These are phyloP conservation scores for Chlorodrepanis virens DNA, from an alignment of 2,113 vertebrate species.

Conservation along the genomic window DNA sequence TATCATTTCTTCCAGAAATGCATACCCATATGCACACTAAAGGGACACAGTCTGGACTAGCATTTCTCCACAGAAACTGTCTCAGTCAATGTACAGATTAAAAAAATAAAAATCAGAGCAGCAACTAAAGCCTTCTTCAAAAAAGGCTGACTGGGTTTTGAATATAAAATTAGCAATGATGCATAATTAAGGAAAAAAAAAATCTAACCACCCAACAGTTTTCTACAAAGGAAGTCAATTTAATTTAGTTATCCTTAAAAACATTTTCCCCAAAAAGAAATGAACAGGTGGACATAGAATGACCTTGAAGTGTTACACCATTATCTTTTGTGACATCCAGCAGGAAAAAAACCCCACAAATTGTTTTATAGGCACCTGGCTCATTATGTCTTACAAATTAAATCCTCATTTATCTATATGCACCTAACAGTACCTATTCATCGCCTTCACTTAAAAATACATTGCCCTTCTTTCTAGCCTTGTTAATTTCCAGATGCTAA, in stretches of 20 bases:
- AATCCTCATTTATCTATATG: slow-evolving; percentile 73
- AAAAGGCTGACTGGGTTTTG: neutral
- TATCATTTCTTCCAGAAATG: neutral
- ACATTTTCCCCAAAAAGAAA: slow-evolving; percentile 37
- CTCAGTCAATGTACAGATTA: neutral
- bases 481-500: slow-evolving; percentile 79
- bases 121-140: neutral
- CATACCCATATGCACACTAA: neutral
- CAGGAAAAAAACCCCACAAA: neutral
- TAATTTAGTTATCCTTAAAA: slow-evolving; percentile 4
- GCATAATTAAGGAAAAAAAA: neutral
- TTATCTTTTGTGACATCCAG: slow-evolving; percentile 46
- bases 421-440: slow-evolving; percentile 70
- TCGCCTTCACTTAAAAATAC: slow-evolving; percentile 73
- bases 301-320: slow-evolving; percentile 58
- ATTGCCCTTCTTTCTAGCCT: slow-evolving; percentile 76
- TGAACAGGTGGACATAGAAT: neutral
- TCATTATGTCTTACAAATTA: slow-evolving; percentile 71
- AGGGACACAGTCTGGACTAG: neutral
- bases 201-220: neutral
- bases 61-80: neutral
- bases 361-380: slow-evolving; percentile 67
- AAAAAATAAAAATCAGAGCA: neutral
- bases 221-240: slow-evolving; percentile 7
- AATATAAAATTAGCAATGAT: neutral